Evolutionary conservation across 2,113 vertebrate species (phyloP), one percentile per base, ranked within the genome.

Genomic region (Cynoglossus semilaevis): DNA sequence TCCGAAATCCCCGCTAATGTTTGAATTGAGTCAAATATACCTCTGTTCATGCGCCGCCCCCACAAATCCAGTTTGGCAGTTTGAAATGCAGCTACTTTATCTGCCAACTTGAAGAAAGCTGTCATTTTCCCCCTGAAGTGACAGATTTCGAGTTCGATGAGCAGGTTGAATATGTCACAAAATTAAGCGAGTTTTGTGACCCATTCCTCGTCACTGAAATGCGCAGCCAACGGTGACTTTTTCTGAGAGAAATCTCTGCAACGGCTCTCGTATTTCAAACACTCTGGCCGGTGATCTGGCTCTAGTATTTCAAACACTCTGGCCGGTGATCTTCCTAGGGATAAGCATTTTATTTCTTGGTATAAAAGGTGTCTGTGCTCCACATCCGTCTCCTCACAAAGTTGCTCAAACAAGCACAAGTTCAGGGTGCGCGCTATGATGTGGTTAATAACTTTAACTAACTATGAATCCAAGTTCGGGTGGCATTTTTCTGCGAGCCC

Each of bases 91-190:
- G 58, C 46, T 13, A 75, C 48, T 55, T 61, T 65, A 50, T 50
- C 47, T 38, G 56, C 41, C 61, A 76, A 57, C 43, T 63, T 67
- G 34, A 63, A 67, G 51, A 67, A 51, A 11, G 51, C 51, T 58
- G 65, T 58, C 29, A 45, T 38, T 59, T 50, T 64, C 7, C 72
- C 48, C 13, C 55, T 49, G 42, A 70, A 51, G 59, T 60, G 60
- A 29, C 22, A 29, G 37, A 45, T 15, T 36, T 64, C 64, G 7
- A 60, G 51, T 61, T 72, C 8, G 38, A 16, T 61, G 45, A 66
- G 44, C 53, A 54, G 29, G 34, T 7, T 59, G 43, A 74, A 63
- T 49, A 54, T 58, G 53, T 54, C 42, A 7, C 58, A 41, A 15
- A 62, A 10, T 46, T 67, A 46, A 57, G 59, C 15, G 1, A 42